Evolutionary conservation across 1,140 invertebrate genomes (phyloP).

Genomic region (Nephotettix cincticeps): DNA sequence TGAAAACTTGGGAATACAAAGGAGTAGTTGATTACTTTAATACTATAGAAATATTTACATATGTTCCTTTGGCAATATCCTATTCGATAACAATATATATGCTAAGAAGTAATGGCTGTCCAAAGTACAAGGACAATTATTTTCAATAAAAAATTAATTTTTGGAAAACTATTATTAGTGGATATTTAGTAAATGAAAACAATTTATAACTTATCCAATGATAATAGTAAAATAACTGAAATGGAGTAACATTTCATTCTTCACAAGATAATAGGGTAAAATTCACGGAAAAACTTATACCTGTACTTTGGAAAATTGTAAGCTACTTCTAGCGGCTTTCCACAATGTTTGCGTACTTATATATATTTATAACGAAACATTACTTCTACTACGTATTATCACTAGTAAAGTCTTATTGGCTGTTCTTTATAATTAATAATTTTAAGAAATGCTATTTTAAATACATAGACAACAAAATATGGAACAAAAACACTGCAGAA

Average conservation of each 20-base stretch:
- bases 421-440: background rate
- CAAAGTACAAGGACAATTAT: background rate
- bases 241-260: no score
- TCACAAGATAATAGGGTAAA: no score
- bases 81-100: background rate
- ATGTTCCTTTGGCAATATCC: constrained; percentile 9
- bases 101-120: background rate
- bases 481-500: no score
- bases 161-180: no score
- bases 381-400: background rate
- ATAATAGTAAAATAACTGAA: no score
- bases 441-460: background rate
- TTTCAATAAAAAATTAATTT: no score
- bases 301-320: background rate
- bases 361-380: background rate
- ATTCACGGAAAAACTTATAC: no score
- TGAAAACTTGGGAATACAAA: background rate
- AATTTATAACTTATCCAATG: no score
- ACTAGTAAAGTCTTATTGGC: background rate
- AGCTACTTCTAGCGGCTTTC: background rate
- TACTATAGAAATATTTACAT: background rate
- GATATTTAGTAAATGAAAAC: no score
- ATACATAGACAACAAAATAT: no score
- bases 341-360: background rate
- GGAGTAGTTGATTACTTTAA: background rate